Percentiles rank a stretch among this genome's conserved stretches.
These are phyloP conservation scores for Drosophila fulvimacula DNA, from an alignment of 2,888 invertebrate genomes.

Conservation along the genomic window DNA sequence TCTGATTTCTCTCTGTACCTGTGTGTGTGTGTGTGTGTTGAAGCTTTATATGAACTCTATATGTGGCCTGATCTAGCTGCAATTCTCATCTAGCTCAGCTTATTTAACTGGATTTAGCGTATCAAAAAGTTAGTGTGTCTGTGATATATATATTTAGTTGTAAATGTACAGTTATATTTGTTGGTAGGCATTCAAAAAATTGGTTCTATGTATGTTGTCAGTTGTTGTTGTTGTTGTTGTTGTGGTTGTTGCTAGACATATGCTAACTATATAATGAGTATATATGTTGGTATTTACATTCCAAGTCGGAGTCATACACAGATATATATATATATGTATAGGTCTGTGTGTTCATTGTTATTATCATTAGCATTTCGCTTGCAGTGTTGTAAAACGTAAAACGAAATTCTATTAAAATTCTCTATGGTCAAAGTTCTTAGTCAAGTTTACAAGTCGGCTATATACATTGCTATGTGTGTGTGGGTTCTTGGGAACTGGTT, in stretches of 20 bases:
- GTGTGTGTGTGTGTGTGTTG: conserved; percentile 25
- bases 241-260: conserved; percentile 27
- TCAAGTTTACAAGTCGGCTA: conserved; percentile 32
- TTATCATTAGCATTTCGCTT: neutral
- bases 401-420: conserved; percentile 11
- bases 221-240: conserved; percentile 23
- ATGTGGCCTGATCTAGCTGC: conserved; percentile 5
- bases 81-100: conserved; percentile 5
- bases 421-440: conserved; percentile 18
- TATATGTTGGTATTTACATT: conserved; percentile 51
- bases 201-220: conserved; percentile 76
- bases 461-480: conserved; percentile 17
- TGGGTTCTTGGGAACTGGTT: conserved; percentile 2
- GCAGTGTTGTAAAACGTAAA: conserved; percentile 28
- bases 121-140: conserved; percentile 54
- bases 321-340: conserved; percentile 6
- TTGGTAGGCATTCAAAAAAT: conserved; percentile 64
- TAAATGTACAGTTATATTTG: conserved; percentile 67
- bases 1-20: conserved; percentile 12
- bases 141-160: conserved; percentile 12
- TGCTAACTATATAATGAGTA: conserved; percentile 58
- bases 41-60: conserved; percentile 52
- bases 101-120: conserved; percentile 47
- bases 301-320: conserved; percentile 21
- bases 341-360: conserved; percentile 5